phyloP scores from a whole-genome alignment of 2,113 vertebrate species.

The Acanthochromis polyacanthus region DNA sequence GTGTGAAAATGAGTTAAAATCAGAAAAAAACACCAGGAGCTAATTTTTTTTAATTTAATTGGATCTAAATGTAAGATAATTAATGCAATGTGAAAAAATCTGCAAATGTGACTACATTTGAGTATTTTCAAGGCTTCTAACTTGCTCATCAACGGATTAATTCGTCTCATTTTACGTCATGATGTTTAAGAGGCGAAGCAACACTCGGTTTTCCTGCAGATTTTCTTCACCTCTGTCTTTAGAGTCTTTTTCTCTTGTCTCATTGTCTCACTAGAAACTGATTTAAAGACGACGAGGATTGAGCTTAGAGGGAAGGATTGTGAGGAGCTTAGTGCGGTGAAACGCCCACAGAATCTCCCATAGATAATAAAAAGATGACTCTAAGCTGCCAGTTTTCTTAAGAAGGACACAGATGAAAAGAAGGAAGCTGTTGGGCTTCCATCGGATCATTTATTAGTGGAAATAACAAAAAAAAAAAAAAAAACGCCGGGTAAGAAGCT shows the following conservation, averaged over 20 bases:
- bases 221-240: neutral
- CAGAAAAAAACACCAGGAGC: too few relatives aligned
- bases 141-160: neutral
- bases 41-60: too few relatives aligned
- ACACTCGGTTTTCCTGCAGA: constrained; percentile 2
- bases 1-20: too few relatives aligned
- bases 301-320: constrained; percentile 21
- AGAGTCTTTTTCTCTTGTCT: neutral
- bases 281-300: neutral
- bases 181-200: neutral
- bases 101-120: too few relatives aligned
- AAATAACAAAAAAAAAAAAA: neutral
- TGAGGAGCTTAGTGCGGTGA: constrained; percentile 24
- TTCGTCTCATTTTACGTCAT: constrained; percentile 3
- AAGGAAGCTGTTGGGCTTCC: neutral
- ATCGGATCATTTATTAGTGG: neutral
- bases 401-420: neutral
- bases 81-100: too few relatives aligned
- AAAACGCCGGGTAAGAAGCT: neutral
- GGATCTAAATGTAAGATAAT: too few relatives aligned
- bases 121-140: too few relatives aligned
- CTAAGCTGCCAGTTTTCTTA: neutral
- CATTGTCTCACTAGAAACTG: constrained; percentile 14
- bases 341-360: constrained; percentile 22
- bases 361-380: neutral